These are phyloP conservation scores for Camelus dromedarius DNA, from an alignment of 2,113 vertebrate species.

Conservation along the genomic window DNA sequence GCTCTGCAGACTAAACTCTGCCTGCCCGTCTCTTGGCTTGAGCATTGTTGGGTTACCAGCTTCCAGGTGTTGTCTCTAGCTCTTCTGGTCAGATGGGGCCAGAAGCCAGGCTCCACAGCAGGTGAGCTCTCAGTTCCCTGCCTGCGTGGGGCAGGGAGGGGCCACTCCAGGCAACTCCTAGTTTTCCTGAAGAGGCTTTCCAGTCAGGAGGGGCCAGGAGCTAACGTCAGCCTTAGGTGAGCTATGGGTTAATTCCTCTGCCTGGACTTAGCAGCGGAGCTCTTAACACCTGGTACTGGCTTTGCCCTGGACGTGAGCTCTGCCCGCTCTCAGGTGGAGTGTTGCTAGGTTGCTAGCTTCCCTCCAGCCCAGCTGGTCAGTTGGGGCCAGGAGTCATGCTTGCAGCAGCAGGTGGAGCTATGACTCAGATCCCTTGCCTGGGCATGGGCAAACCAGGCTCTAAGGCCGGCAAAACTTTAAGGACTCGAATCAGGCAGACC, in stretches of 20 bases:
- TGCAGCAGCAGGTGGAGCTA: background rate
- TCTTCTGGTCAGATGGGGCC: background rate
- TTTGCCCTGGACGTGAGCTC: background rate
- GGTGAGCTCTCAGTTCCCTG: background rate
- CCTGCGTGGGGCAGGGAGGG: background rate
- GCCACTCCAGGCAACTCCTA: background rate
- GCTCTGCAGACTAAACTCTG: background rate
- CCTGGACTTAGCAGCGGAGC: background rate
- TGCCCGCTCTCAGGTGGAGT: background rate
- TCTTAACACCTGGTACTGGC: background rate
- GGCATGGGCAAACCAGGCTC: background rate
- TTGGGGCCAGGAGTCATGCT: background rate
- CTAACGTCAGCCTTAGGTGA: background rate
- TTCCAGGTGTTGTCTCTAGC: background rate
- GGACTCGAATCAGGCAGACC: background rate
- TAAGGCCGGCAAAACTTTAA: background rate
- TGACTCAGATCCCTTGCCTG: background rate
- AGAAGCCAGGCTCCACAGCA: background rate
- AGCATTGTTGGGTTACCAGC: background rate
- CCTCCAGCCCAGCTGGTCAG: background rate
- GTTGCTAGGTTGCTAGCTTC: background rate
- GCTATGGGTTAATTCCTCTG: background rate
- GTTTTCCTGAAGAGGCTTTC: background rate
- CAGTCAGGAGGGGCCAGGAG: background rate
- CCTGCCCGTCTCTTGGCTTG: background rate